Evolutionary conservation across 1,140 invertebrate genomes (phyloP).

Genomic region (Drosophila rhopaloa): DNA sequence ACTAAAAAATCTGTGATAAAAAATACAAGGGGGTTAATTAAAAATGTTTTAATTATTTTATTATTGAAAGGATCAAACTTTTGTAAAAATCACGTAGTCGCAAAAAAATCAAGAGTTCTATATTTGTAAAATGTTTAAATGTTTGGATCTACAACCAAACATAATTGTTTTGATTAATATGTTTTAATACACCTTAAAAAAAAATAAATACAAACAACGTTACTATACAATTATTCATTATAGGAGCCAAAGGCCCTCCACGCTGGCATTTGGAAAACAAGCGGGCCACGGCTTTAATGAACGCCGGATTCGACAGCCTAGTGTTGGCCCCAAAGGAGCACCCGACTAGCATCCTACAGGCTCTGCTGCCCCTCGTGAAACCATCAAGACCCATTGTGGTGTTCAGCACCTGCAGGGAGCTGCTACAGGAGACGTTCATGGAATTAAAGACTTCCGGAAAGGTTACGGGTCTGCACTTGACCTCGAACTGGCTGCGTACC

Average conservation of each 20-base stretch:
- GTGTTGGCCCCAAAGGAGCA: constrained; percentile 93
- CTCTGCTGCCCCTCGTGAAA: constrained; percentile 90
- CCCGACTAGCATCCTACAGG: constrained; percentile 91
- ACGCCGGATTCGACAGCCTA: constrained; percentile 90
- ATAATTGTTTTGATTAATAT: too few relatives aligned
- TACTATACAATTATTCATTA: neutral
- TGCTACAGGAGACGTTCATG: constrained; percentile 92
- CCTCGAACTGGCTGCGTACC: constrained; percentile 94
- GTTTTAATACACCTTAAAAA: too few relatives aligned
- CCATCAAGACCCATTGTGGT: constrained; percentile 93
- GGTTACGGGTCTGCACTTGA: constrained; percentile 90
- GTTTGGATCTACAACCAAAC: too few relatives aligned
- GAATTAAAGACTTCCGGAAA: constrained; percentile 89
- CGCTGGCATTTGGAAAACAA: constrained; percentile 86
- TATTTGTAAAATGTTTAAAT: too few relatives aligned
- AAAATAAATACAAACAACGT: neutral
- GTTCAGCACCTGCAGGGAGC: constrained; percentile 91
- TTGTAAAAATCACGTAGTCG: too few relatives aligned
- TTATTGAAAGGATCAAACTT: too few relatives aligned
- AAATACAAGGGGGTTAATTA: too few relatives aligned
- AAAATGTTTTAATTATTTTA: too few relatives aligned
- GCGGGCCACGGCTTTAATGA: constrained; percentile 86
- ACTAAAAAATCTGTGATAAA: too few relatives aligned
- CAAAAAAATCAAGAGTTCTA: too few relatives aligned
- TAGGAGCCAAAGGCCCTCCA: constrained; percentile 18